Evolutionary conservation across 2,113 vertebrate species (phyloP).

Genomic region (Pluvialis apricaria): DNA sequence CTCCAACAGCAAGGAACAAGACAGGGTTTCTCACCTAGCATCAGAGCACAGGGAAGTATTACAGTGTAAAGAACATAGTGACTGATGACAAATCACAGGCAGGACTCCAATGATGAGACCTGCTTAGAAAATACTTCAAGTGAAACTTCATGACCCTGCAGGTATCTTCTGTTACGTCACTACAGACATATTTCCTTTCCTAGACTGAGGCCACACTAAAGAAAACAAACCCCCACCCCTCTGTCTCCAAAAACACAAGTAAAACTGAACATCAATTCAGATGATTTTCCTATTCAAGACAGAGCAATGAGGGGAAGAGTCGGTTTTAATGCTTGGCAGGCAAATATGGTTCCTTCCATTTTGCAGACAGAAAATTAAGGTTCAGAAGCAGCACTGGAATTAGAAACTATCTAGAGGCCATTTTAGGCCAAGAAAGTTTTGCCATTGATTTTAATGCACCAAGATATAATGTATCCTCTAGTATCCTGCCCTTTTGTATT

Average conservation of each 20-base stretch:
- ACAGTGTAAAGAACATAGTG: background rate
- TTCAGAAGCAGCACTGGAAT: background rate
- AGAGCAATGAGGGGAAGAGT: background rate
- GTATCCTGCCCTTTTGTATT: slow-evolving; percentile 20
- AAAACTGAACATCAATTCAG: background rate
- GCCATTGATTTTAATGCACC: slow-evolving; percentile 3
- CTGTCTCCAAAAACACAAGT: background rate
- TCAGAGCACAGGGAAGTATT: background rate
- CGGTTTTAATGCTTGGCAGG: background rate
- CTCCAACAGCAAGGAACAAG: background rate
- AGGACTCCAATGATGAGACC: background rate
- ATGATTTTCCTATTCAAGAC: background rate
- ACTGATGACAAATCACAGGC: background rate
- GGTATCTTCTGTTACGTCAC: background rate
- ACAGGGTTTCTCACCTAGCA: background rate
- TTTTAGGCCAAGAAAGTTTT: slow-evolving; percentile 30
- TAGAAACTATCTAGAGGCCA: slow-evolving; percentile 3
- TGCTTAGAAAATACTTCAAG: background rate
- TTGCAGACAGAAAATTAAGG: background rate
- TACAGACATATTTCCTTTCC: background rate
- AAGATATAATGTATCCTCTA: background rate
- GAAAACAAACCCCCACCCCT: background rate
- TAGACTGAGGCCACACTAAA: background rate
- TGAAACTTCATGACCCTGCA: background rate
- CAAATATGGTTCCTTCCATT: background rate